Conservation (phyloP, 2,113 vertebrate genomes). For the Grammomys dolichurus region DNA sequence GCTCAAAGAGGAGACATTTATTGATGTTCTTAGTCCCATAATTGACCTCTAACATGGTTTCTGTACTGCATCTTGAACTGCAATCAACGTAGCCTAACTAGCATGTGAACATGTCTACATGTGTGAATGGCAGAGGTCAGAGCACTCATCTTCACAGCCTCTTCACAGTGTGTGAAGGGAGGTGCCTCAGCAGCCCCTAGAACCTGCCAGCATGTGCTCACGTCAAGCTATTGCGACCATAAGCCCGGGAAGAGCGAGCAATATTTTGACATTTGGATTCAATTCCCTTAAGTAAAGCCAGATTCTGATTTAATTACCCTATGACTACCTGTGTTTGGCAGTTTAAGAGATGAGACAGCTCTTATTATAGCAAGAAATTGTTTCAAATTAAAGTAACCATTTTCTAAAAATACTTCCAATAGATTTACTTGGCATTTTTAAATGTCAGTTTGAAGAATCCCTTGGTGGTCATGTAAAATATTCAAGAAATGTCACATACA, state of each 20-base stretch:
- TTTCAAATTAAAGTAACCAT: slow-evolving; percentile 62
- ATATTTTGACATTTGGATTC: slow-evolving; percentile 16
- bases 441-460: slow-evolving; percentile 63
- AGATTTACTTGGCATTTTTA: slow-evolving; percentile 48
- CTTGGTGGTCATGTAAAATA: slow-evolving; percentile 44
- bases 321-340: slow-evolving; percentile 17
- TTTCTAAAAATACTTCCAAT: slow-evolving; percentile 62
- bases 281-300: background rate
- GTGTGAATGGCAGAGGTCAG: background rate
- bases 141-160: background rate
- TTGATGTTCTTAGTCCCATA: background rate
- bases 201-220: background rate
- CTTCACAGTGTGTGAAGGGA: background rate
- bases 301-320: background rate
- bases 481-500: background rate
- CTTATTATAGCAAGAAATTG: slow-evolving; percentile 17
- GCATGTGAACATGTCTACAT: rapidly evolving
- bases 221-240: background rate
- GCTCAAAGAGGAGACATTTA: background rate
- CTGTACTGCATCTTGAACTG: background rate
- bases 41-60: background rate
- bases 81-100: background rate
- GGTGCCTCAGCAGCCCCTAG: rapidly evolving
- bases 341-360: slow-evolving; percentile 13
- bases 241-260: background rate